Percentiles rank a stretch among this genome's conserved stretches.
Evolutionary conservation across 2,113 vertebrate genomes (phyloP).

Genomic region (Martes martes): DNA sequence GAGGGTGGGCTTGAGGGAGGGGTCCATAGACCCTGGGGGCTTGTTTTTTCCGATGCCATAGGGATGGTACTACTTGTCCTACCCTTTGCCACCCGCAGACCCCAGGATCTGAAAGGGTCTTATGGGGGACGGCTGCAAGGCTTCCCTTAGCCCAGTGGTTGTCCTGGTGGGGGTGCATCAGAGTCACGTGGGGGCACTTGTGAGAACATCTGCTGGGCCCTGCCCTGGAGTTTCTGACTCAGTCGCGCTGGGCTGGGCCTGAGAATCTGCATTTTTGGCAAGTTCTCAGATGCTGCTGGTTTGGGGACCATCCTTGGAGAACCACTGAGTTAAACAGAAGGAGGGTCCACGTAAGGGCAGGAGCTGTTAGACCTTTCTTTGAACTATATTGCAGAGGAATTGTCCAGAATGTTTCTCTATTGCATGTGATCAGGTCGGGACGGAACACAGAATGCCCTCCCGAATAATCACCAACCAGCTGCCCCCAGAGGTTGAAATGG

Average conservation of each 20-base stretch:
- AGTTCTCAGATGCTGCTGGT: not conserved
- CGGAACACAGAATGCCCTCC: not conserved
- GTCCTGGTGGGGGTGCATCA: not conserved
- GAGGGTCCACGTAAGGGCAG: rapidly evolving
- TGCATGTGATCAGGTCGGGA: not conserved
- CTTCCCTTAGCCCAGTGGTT: rapidly evolving
- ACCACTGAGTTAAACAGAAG: not conserved
- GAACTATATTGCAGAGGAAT: not conserved
- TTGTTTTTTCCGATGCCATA: not conserved
- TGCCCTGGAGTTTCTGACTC: not conserved
- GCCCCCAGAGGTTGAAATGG: not conserved
- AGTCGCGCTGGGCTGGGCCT: not conserved
- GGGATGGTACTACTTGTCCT: not conserved
- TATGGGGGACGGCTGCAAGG: not conserved
- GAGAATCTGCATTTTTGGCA: not conserved
- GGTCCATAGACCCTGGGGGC: not conserved
- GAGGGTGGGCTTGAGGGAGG: too few relatives aligned
- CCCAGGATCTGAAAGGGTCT: too few relatives aligned
- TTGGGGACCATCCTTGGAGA: not conserved
- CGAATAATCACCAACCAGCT: not conserved
- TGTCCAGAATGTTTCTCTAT: not conserved
- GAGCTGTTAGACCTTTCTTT: not conserved
- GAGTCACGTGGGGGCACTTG: rapidly evolving
- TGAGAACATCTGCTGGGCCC: too few relatives aligned
- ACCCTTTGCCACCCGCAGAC: not conserved